Base-by-base conservation (phyloP, 2,113 vertebrate genomes). In the Cyanoderma ruficeps region DNA sequence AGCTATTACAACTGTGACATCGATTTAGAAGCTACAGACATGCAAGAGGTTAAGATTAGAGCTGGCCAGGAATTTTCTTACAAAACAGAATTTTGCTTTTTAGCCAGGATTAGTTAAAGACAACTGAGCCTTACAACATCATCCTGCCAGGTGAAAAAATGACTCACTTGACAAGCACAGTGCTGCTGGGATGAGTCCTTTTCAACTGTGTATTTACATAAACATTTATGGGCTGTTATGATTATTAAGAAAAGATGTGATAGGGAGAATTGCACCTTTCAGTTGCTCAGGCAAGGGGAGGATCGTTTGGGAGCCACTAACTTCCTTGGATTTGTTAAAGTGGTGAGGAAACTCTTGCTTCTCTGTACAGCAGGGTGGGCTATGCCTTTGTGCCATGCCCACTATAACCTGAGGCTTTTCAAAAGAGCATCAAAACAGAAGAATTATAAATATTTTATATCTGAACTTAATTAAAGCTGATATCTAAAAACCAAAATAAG, bases 91-190 rank as follows among this genome's bases (percentile, higher is more conserved):
- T 96, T 93, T 96, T 97, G 96, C 93, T 15, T 95, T 97, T 96
- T 97, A 96, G 95, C 96, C 96, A 96, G 96, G 91, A 97, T 93
- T 93, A 97, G 96, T 96, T 94, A 83, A 83, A 97, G 89, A 92
- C 72, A 93, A 94, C 76, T 60, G 80, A 96, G 89, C 79, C 83
- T 90, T 94, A 91, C 91, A 94, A 96, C 95, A 96, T 94, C 94
- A 75, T 96, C 42, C 69, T 97, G 95, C 96, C 96, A 97, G 96
- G 96, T 97, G 96, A 97, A 97, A 94, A 97, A 96, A 93, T 83
- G 68, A 94, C 91, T 93, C 86, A 55, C 92, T 96, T 94, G 94
- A 93, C 95, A 97, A 71, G 91, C 69, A 67, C 80, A 95, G 89
- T 63, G 49, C 95, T 93, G 94, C 70, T 78, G 61, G 87, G 87